A percentile compares a stretch with the other conserved stretches of the same genome.
These are phyloP conservation scores for Alentia gelatinosa DNA, from an alignment of 2,888 invertebrate genomes.

Conservation along the genomic window DNA sequence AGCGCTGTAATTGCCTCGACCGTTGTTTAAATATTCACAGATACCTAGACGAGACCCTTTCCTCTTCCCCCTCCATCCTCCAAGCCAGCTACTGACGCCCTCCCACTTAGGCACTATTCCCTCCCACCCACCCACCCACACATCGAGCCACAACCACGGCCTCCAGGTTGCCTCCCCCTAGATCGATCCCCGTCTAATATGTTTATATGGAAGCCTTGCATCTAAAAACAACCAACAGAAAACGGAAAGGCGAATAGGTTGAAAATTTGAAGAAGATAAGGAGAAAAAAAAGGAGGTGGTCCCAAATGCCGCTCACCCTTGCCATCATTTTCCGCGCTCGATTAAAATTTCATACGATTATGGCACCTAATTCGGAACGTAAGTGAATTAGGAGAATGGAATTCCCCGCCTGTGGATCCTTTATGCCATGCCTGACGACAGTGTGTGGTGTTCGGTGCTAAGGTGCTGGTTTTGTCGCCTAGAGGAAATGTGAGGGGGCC, in stretches of 20 bases:
- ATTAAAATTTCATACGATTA: conserved; percentile 40
- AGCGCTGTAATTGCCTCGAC: conserved; percentile 14
- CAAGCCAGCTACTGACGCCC: neutral
- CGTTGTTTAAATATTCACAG: conserved; percentile 42
- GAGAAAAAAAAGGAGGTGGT: neutral
- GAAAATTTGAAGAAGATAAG: too few species aligned
- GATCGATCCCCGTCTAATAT: conserved; percentile 26
- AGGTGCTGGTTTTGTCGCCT: neutral
- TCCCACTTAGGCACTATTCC: neutral
- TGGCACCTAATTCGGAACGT: neutral
- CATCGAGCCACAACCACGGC: neutral
- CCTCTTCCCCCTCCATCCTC: neutral
- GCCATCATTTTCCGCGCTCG: neutral
- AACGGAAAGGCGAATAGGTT: too few species aligned
- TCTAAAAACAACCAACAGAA: neutral
- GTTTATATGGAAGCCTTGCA: neutral
- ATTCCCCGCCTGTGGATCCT: neutral
- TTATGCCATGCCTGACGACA: neutral
- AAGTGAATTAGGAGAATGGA: conserved; percentile 28
- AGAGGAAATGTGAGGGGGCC: neutral
- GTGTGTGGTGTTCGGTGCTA: neutral
- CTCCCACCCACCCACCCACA: neutral
- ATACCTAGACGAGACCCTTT: conserved; percentile 3
- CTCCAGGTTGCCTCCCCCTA: neutral
- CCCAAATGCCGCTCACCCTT: neutral